A percentile compares a stretch with the other conserved stretches of the same genome.
Conservation (phyloP, 2,113 vertebrate genomes). For the Patagioenas fasciata region DNA sequence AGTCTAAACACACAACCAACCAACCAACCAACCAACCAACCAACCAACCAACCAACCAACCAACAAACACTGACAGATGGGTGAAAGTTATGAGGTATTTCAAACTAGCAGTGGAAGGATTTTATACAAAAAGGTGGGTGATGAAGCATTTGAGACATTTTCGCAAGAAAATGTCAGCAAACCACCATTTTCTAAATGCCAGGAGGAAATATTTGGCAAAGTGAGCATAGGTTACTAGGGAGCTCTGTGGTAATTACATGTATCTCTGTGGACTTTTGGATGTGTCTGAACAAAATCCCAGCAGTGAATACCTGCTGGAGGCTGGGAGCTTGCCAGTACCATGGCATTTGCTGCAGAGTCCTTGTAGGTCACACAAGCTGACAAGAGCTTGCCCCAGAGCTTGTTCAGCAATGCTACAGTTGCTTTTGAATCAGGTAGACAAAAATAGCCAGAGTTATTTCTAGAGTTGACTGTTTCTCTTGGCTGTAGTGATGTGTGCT, state of each 20-base stretch:
- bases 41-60: too few species aligned
- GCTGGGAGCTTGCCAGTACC: not conserved
- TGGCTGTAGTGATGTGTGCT: not conserved
- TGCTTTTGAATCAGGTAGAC: not conserved
- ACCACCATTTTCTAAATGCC: not conserved
- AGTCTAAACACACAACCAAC: not conserved
- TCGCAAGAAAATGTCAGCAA: not conserved
- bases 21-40: too few species aligned
- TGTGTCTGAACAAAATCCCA: not conserved
- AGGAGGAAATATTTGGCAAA: not conserved
- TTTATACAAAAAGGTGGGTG: not conserved
- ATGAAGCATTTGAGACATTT: not conserved
- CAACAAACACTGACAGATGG: not conserved
- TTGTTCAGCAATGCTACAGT: not conserved
- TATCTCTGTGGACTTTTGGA: not conserved
- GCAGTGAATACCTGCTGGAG: not conserved
- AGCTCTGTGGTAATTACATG: fast-evolving
- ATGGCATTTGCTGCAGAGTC: not conserved
- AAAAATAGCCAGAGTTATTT: not conserved
- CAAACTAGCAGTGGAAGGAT: not conserved
- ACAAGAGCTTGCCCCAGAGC: not conserved
- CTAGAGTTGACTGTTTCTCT: not conserved
- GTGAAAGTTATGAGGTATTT: not conserved
- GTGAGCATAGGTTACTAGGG: not conserved
- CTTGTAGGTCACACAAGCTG: not conserved